Percentiles rank a stretch among this genome's conserved stretches.
Conservation (phyloP, 2,797 vertebrate species). For the Melanotaenia trifasciata region DNA sequence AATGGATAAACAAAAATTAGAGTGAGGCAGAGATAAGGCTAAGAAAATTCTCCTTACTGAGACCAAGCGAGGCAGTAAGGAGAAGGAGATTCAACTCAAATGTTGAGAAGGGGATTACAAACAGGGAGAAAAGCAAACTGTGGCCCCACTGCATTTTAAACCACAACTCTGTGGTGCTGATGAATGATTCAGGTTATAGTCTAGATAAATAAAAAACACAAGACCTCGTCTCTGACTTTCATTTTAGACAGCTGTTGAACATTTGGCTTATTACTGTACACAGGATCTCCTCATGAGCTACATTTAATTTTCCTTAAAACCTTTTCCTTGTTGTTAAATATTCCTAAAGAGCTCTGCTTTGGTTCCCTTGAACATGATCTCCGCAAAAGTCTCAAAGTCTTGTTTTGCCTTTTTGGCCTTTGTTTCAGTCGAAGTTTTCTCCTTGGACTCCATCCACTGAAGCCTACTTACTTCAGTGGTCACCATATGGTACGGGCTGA, state of each 20-base stretch:
- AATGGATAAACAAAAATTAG: neutral
- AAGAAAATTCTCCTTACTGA: slow-evolving; percentile 4
- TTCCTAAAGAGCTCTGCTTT: neutral
- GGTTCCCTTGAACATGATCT: neutral
- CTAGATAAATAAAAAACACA: too few species aligned
- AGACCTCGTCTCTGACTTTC: neutral
- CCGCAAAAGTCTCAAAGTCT: neutral
- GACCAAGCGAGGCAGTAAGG: neutral
- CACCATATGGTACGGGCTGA: neutral
- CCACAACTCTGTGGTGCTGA: neutral
- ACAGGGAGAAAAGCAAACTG: neutral
- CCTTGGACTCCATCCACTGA: neutral
- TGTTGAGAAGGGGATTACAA: neutral
- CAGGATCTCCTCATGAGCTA: neutral
- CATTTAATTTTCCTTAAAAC: neutral
- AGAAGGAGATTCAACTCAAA: slow-evolving; percentile 1
- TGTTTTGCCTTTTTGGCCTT: neutral
- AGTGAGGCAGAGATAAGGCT: neutral
- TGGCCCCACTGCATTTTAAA: neutral
- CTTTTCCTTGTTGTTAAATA: neutral
- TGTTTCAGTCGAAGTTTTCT: neutral
- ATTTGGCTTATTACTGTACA: neutral
- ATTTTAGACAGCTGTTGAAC: neutral
- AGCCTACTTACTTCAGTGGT: neutral
- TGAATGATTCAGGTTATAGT: neutral